These are phyloP conservation scores for Cartodere bifasciata DNA, from an alignment of 2,888 invertebrate genomes.

Conservation along the genomic window DNA sequence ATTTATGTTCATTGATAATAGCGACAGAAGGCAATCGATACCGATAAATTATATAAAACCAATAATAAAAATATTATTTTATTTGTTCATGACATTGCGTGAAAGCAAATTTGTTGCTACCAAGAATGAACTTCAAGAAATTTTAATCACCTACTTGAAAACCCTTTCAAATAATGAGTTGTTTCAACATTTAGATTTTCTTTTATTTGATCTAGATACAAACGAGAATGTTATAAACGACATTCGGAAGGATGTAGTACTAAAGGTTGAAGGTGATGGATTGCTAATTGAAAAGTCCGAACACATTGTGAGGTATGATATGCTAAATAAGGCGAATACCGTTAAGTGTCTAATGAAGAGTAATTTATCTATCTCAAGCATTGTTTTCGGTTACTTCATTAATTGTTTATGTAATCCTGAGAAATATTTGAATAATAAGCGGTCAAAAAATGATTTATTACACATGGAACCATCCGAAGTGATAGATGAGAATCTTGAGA, in stretches of 20 bases:
- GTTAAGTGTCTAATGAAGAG: constrained; percentile 28
- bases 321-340: constrained; percentile 26
- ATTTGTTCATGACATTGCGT: constrained; percentile 33
- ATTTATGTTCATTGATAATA: constrained; percentile 20
- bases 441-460: no score
- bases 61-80: constrained; percentile 36
- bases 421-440: constrained; percentile 9
- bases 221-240: no score
- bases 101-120: constrained; percentile 22
- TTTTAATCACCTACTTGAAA: constrained; percentile 21
- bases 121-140: constrained; percentile 26
- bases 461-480: no score
- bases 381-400: constrained; percentile 34
- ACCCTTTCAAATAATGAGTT: constrained; percentile 15
- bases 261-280: constrained; percentile 18
- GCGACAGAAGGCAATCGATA: constrained; percentile 21
- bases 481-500: no score
- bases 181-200: constrained; percentile 24
- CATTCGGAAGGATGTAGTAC: constrained; percentile 22
- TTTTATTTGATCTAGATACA: constrained; percentile 27
- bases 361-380: constrained; percentile 22
- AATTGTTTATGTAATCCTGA: constrained; percentile 23
- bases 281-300: constrained; percentile 17
- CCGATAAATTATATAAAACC: constrained; percentile 31
- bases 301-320: constrained; percentile 15